Evolutionary conservation across 2,888 invertebrate species (phyloP).

Genomic region (Catocala nupta): DNA sequence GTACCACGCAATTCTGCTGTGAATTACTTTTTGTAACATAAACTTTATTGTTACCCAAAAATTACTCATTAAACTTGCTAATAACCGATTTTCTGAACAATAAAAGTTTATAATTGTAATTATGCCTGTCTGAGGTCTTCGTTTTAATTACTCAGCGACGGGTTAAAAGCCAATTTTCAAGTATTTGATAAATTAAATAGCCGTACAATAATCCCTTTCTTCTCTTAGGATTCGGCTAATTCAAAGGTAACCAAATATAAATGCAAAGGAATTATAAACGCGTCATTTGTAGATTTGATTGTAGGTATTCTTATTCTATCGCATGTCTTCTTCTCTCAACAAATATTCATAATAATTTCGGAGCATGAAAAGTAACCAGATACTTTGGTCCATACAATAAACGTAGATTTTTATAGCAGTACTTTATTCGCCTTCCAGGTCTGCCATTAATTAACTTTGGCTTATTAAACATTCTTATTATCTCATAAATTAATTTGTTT

Average conservation of each 20-base stretch:
- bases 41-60: slow-evolving; percentile 34
- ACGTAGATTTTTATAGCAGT: too few species aligned
- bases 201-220: neutral
- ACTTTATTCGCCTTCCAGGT: too few species aligned
- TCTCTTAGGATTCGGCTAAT: neutral
- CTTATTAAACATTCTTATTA: too few species aligned
- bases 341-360: too few species aligned
- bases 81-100: slow-evolving; percentile 35
- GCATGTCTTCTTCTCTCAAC: too few species aligned
- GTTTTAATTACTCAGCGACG: slow-evolving; percentile 38
- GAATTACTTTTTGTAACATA: slow-evolving; percentile 45
- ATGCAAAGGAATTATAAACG: too few species aligned
- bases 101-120: slow-evolving; percentile 37
- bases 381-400: too few species aligned
- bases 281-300: too few species aligned
- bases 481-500: too few species aligned
- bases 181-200: slow-evolving; percentile 17
- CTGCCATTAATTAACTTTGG: too few species aligned
- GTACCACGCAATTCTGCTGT: slow-evolving; percentile 34
- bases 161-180: slow-evolving; percentile 30
- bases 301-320: too few species aligned
- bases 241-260: too few species aligned
- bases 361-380: neutral
- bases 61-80: slow-evolving; percentile 38
- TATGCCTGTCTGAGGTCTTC: slow-evolving; percentile 23